A percentile compares a stretch with the other conserved stretches of the same genome.
Conservation (phyloP, 2,888 invertebrate genomes). For the Laspeyria flexula region DNA sequence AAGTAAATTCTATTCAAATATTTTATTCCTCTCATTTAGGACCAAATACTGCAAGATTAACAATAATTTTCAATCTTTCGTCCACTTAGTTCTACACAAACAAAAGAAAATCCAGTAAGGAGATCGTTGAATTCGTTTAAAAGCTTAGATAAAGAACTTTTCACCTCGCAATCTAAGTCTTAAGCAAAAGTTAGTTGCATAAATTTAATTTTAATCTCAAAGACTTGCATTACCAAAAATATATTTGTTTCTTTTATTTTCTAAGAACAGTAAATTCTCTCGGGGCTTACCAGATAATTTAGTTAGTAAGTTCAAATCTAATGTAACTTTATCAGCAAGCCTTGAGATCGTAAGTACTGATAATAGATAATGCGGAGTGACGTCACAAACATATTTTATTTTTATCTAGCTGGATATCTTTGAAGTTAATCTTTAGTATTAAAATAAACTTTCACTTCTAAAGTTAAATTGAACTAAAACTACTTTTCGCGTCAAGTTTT, state of each 20-base stretch:
- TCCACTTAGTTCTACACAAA: constrained; percentile 4
- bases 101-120: constrained; percentile 10
- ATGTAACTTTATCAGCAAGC: too few species aligned
- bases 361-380: too few species aligned
- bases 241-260: constrained; percentile 9
- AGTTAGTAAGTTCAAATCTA: neutral
- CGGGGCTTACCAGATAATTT: neutral
- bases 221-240: constrained; percentile 12
- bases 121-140: constrained; percentile 13
- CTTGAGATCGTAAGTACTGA: too few species aligned
- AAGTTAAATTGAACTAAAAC: too few species aligned
- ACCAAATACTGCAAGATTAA: constrained; percentile 1
- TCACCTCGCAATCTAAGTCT: constrained; percentile 7
- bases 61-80: constrained; percentile 11
- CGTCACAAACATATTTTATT: too few species aligned
- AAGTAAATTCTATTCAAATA: too few species aligned
- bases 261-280: neutral
- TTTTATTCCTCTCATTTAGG: too few species aligned
- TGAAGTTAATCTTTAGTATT: too few species aligned
- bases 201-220: constrained; percentile 22
- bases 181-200: constrained; percentile 13
- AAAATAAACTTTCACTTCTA: too few species aligned
- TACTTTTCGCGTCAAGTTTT: too few species aligned
- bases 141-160: constrained; percentile 22
- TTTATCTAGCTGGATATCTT: too few species aligned